phyloP scores from a whole-genome alignment of 2,888 invertebrate genomes.

The Oithona nana region DNA sequence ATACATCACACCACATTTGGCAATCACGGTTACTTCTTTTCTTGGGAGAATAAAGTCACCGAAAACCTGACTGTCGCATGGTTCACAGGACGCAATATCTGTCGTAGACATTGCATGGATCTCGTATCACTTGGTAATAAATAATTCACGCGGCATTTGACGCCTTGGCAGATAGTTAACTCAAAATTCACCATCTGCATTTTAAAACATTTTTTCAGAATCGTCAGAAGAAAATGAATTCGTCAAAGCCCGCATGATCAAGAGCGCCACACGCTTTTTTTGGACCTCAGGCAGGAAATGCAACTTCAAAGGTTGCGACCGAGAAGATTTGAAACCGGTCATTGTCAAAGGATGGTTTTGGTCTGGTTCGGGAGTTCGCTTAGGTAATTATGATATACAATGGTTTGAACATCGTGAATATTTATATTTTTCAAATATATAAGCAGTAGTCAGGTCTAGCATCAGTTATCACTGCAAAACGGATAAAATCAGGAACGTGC shows the following conservation, averaged over 20 bases:
- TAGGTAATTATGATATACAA: too few species aligned
- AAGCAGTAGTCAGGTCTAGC: too few species aligned
- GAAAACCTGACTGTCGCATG: constrained; percentile 66
- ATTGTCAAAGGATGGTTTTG: constrained; percentile 82
- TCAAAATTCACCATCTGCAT: too few species aligned
- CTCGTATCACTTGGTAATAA: constrained; percentile 50
- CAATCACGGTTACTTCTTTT: constrained; percentile 57
- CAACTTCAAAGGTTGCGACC: constrained; percentile 72
- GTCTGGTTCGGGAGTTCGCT: constrained; percentile 78
- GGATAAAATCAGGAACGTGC: too few species aligned
- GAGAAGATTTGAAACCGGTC: constrained; percentile 56
- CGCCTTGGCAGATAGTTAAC: background rate
- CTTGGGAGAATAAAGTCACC: constrained; percentile 71
- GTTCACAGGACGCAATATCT: constrained; percentile 73
- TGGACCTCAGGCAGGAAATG: constrained; percentile 83
- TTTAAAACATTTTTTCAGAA: constrained; percentile 20
- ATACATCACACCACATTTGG: background rate
- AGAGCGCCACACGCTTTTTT: constrained; percentile 36
- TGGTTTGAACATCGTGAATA: too few species aligned
- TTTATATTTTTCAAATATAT: too few species aligned
- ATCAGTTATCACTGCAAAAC: too few species aligned
- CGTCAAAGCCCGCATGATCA: constrained; percentile 20
- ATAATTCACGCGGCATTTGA: background rate
- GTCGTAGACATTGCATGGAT: constrained; percentile 79
- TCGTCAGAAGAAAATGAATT: constrained; percentile 80